Percentiles rank a stretch among this genome's conserved stretches.
These are phyloP conservation scores for Glaucomys volans DNA, from an alignment of 2,113 vertebrate species.

Conservation along the genomic window DNA sequence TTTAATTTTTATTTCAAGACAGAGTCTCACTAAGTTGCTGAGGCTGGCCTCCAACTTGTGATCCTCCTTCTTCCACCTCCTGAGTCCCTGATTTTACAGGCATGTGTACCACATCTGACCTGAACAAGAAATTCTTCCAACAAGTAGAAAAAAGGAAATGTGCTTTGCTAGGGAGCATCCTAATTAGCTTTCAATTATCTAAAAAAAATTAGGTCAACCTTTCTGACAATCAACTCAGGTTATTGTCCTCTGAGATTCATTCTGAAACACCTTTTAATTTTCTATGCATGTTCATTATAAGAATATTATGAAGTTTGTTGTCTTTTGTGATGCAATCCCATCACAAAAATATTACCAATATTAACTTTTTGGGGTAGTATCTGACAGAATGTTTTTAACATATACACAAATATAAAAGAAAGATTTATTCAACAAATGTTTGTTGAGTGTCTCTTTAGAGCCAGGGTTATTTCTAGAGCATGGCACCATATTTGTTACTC, in stretches of 20 bases:
- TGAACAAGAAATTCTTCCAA: conserved; percentile 55
- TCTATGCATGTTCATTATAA: conserved; percentile 11
- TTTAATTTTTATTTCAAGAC: no score
- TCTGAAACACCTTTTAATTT: conserved; percentile 68
- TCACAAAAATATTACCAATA: conserved; percentile 5
- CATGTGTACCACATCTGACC: neutral
- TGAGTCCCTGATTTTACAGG: neutral
- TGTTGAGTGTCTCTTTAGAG: neutral
- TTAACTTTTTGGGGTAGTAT: neutral
- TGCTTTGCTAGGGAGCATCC: conserved; percentile 47
- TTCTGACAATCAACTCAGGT: conserved; percentile 60
- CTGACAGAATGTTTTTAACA: conserved; percentile 47
- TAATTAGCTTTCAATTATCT: conserved; percentile 76
- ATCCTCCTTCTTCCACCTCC: no score
- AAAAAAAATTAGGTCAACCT: conserved; percentile 68
- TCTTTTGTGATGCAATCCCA: neutral
- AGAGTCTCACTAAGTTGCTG: no score
- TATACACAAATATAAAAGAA: conserved; percentile 10
- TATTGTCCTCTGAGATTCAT: conserved; percentile 63
- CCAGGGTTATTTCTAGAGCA: neutral
- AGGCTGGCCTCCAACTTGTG: no score
- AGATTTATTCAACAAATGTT: neutral
- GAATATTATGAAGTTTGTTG: neutral
- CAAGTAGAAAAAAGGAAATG: conserved; percentile 41
- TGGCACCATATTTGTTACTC: neutral